Evolutionary conservation across 2,797 vertebrate genomes (phyloP).

Genomic region (Danio kyathit): DNA sequence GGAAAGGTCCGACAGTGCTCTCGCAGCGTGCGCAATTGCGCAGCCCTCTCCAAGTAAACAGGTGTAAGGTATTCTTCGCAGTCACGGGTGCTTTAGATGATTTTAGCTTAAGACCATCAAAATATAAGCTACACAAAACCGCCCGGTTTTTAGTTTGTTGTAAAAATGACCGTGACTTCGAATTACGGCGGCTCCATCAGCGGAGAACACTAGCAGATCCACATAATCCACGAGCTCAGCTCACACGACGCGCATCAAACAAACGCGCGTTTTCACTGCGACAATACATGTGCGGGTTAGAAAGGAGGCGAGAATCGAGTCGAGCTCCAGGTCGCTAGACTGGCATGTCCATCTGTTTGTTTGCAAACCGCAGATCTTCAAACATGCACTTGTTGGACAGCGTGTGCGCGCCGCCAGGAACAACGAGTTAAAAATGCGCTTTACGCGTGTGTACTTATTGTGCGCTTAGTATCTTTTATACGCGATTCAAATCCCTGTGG

Average conservation of each 20-base stretch:
- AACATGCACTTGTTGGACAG: conserved; percentile 39
- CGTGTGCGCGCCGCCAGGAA: conserved; percentile 11
- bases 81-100: neutral
- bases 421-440: conserved; percentile 32
- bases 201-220: conserved; percentile 6
- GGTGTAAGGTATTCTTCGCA: neutral
- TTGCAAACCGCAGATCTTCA: conserved; percentile 7
- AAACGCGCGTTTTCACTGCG: conserved; percentile 43
- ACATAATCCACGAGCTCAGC: neutral
- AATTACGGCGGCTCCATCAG: conserved; percentile 19
- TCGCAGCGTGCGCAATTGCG: conserved; percentile 46
- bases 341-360: neutral
- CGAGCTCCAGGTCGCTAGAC: conserved; percentile 2
- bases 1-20: conserved; percentile 25
- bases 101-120: neutral
- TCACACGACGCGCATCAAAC: conserved; percentile 28
- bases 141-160: neutral
- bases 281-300: conserved; percentile 30
- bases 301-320: conserved; percentile 26
- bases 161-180: conserved; percentile 4
- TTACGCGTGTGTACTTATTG: conserved; percentile 1
- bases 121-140: neutral
- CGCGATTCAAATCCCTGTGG: neutral
- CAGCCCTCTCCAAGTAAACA: conserved; percentile 45
- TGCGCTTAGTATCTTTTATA: neutral